phyloP scores from a whole-genome alignment of 1,140 invertebrate species.

The Muscidifurax raptorellus region DNA sequence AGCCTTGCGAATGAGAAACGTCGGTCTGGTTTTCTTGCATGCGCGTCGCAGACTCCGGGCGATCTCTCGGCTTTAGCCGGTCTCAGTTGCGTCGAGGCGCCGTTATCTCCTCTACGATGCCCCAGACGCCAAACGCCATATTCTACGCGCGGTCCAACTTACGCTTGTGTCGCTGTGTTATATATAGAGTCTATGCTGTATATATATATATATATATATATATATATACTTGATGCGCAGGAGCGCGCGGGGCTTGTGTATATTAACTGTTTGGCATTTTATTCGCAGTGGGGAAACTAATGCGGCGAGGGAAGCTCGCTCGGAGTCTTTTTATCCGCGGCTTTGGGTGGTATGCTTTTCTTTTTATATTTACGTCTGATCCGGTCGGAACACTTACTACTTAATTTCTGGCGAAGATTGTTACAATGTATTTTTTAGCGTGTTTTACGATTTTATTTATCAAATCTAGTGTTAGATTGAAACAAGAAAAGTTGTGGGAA shows the following conservation, averaged over 20 bases:
- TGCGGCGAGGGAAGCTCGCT: no score
- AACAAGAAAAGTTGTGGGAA: conserved; percentile 45
- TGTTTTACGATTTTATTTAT: no score
- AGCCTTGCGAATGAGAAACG: conserved; percentile 53
- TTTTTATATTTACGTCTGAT: no score
- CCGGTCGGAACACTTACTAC: no score
- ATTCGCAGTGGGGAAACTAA: no score
- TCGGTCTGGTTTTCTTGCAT: conserved; percentile 44
- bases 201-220: no score
- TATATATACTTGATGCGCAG: not conserved
- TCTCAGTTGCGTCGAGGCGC: conserved; percentile 57
- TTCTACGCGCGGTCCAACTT: conserved; percentile 28
- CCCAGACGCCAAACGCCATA: conserved; percentile 54
- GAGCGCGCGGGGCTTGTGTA: not conserved
- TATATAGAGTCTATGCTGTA: not conserved
- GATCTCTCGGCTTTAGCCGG: conserved; percentile 47
- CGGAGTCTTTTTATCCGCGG: no score
- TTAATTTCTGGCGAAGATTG: no score
- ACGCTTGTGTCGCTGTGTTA: not conserved
- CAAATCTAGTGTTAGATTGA: not conserved
- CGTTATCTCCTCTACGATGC: conserved; percentile 62
- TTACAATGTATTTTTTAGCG: no score
- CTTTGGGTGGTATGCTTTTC: no score
- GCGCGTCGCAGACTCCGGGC: not conserved
- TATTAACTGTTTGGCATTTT: conserved; percentile 2